phyloP scores from a whole-genome alignment of 2,888 invertebrate species.

The Eupeodes luniger region DNA sequence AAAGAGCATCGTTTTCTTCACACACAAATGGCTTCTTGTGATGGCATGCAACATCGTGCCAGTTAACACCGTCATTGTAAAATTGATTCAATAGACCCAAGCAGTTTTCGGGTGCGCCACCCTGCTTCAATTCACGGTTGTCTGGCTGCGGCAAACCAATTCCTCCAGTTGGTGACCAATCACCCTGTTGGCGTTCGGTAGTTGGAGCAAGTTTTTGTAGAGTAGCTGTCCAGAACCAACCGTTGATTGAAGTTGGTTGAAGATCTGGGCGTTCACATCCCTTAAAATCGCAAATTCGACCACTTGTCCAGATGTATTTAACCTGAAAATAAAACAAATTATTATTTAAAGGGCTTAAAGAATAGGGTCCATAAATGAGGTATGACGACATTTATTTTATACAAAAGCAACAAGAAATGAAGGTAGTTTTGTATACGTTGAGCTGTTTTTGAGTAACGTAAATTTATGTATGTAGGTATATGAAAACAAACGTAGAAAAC shows the following conservation, averaged over 20 bases:
- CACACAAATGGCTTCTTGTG: constrained; percentile 95
- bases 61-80: constrained; percentile 95
- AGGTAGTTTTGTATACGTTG: no score
- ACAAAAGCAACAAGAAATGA: no score
- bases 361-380: no score
- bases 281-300: constrained; percentile 94
- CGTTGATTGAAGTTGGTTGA: constrained; percentile 91
- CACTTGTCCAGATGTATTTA: constrained; percentile 96
- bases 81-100: constrained; percentile 94
- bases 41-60: constrained; percentile 96
- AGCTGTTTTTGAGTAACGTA: no score
- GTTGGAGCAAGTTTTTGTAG: constrained; percentile 93
- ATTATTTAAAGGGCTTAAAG: no score
- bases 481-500: no score
- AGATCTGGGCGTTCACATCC: constrained; percentile 94
- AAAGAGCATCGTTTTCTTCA: constrained; percentile 93
- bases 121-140: constrained; percentile 92
- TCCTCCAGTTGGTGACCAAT: constrained; percentile 95
- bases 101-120: constrained; percentile 94
- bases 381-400: no score
- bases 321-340: constrained; percentile 85
- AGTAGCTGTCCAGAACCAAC: constrained; percentile 97
- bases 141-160: constrained; percentile 95
- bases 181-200: constrained; percentile 92
- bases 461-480: no score